These are phyloP conservation scores for Ceriagrion tenellum DNA, from an alignment of 2,888 invertebrate species.

Conservation along the genomic window DNA sequence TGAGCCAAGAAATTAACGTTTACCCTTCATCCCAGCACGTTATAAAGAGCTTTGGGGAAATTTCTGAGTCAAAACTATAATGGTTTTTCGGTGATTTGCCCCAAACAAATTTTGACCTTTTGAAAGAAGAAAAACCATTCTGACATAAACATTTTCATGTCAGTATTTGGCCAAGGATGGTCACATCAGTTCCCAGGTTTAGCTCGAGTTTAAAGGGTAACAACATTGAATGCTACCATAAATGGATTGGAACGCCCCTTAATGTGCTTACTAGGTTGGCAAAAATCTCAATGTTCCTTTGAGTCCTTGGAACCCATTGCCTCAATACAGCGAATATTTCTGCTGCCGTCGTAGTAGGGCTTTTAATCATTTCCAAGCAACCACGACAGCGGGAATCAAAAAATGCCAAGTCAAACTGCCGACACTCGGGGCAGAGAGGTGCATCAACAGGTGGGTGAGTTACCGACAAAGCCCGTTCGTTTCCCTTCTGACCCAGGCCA, in stretches of 20 bases:
- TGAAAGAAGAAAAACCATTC: no score
- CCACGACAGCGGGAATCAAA: constrained; percentile 78
- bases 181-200: no score
- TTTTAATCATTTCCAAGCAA: constrained; percentile 76
- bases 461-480: not conserved
- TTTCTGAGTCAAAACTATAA: no score
- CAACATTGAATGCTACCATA: no score
- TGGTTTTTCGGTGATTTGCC: no score
- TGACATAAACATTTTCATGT: no score
- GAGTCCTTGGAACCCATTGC: constrained; percentile 80
- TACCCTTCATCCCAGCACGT: no score
- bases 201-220: no score
- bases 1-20: no score
- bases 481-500: not conserved
- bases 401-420: constrained; percentile 76
- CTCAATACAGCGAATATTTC: constrained; percentile 79
- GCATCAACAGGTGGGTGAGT: constrained; percentile 78
- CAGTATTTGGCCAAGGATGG: no score
- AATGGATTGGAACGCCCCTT: not conserved
- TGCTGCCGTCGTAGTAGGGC: constrained; percentile 76
- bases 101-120: no score
- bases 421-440: constrained; percentile 77
- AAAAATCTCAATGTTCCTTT: constrained; percentile 77
- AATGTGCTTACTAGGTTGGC: constrained; percentile 76
- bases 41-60: no score